Evolutionary conservation across 2,113 vertebrate species (phyloP), one percentile per base, ranked within the genome.

Genomic region (Calidris pugnax): DNA sequence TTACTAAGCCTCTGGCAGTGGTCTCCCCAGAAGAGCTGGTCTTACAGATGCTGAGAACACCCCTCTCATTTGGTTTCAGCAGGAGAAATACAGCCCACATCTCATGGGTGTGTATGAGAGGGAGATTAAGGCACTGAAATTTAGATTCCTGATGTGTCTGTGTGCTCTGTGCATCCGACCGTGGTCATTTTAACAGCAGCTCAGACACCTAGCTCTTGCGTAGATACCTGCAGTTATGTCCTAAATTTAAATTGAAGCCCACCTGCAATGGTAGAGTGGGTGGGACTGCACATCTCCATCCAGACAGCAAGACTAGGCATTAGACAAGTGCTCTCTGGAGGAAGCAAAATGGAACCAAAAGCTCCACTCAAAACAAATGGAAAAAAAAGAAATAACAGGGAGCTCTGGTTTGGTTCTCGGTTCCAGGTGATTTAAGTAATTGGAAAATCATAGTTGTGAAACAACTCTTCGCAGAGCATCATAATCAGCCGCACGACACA

Each of bases 361-460:
- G 7, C 86, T 77, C 57, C 9, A 15, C 86, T 84, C 43, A 27
- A 67, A 93, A 85, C 45, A 5, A 81, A 43, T 6, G 80, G 71
- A 28, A 64, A 71, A 71, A 47, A 59, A 24, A 60, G 53, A 84
- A 93, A 78, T 90, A 89, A 47, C 76, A 93, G 86, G 73, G 83
- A 89, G 67, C 10, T 66, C 80, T 35, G 73, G 39, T 89, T 92
- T 81, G 67, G 73, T 67, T 82, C 72, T 81, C 77, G 66, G 96
- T 95, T 96, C 95, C 93, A 95, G 94, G 94, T 96, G 93, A 97
- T 97, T 95, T 94, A 81, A 89, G 94, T 96, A 96, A 97, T 95
- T 95, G 95, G 93, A 97, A 96, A 97, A 96, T 91, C 95, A 97
- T 69, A 94, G 95, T 90, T 83, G 78, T 96, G 93, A 93, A 87